Conservation (phyloP, 2,113 vertebrate species). For the Emydura subglobosa region DNA sequence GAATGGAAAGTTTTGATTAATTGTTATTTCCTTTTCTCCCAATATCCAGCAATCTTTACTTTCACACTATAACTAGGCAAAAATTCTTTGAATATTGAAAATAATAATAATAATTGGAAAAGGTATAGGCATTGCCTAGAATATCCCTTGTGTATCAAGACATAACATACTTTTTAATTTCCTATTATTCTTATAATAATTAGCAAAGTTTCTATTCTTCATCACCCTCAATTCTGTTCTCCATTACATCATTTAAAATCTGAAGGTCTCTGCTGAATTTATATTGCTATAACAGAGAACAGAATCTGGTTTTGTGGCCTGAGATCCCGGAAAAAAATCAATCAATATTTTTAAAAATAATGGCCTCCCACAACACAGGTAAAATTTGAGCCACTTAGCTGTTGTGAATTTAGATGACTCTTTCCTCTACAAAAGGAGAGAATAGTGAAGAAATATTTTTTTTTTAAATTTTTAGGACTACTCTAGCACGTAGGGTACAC, state of each 20-base stretch:
- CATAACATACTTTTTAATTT: neutral
- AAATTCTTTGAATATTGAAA: neutral
- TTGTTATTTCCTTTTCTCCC: neutral
- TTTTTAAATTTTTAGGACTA: neutral
- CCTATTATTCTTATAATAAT: neutral
- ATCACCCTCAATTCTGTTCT: neutral
- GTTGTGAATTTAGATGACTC: neutral
- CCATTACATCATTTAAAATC: neutral
- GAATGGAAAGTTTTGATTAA: neutral
- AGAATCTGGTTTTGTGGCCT: conserved; percentile 53
- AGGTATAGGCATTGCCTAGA: neutral
- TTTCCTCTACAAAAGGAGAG: neutral
- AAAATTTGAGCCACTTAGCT: neutral
- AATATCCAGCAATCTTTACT: neutral
- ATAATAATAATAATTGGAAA: neutral
- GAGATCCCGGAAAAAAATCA: conserved; percentile 18
- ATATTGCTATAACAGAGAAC: neutral
- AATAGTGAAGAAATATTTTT: neutral
- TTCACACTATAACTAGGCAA: neutral
- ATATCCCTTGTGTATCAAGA: neutral
- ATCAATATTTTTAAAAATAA: conserved; percentile 38
- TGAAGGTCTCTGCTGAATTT: neutral
- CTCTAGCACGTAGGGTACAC: neutral
- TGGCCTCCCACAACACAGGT: neutral
- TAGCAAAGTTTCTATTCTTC: neutral